Percentiles rank a stretch among this genome's conserved stretches.
These are phyloP conservation scores for Dyspetes luteomarginatus DNA, from an alignment of 2,888 invertebrate species.

Conservation along the genomic window DNA sequence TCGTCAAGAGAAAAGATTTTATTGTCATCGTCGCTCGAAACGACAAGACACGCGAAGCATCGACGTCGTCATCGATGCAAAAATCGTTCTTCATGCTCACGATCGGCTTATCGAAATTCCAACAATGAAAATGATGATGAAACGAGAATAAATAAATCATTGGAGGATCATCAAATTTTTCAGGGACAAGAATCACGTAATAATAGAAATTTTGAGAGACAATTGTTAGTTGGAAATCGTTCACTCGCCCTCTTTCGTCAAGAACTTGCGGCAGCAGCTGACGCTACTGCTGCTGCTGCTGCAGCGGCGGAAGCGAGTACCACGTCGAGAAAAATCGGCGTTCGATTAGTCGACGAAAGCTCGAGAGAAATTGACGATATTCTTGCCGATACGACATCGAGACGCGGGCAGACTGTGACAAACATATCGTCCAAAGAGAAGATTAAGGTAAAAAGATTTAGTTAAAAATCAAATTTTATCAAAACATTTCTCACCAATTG, in stretches of 20 bases:
- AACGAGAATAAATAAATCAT: not conserved
- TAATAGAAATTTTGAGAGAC: constrained; percentile 53
- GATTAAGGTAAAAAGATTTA: not conserved
- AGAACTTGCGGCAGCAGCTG: constrained; percentile 24
- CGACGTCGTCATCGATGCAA: constrained; percentile 69
- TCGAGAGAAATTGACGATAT: constrained; percentile 39
- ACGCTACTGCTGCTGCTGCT: not conserved
- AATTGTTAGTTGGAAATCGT: constrained; percentile 57
- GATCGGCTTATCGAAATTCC: constrained; percentile 6
- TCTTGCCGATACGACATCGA: constrained; percentile 8
- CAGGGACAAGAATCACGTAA: constrained; percentile 26
- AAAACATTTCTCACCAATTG: too few species aligned
- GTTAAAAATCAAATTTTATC: too few species aligned
- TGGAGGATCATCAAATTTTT: constrained; percentile 11
- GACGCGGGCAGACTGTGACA: not conserved
- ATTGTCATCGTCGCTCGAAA: not conserved
- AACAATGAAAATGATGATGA: constrained; percentile 1
- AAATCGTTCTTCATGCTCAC: constrained; percentile 63
- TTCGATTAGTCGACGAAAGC: not conserved
- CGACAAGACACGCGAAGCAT: constrained; percentile 65
- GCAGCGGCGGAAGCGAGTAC: too few species aligned
- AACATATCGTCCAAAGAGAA: not conserved
- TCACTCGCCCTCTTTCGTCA: constrained; percentile 52
- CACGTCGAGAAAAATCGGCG: not conserved
- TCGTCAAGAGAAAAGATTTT: not conserved